Percentiles rank a stretch among this genome's conserved stretches.
Conservation (phyloP, 2,888 invertebrate genomes). For the Psylliodes chrysocephalus region DNA sequence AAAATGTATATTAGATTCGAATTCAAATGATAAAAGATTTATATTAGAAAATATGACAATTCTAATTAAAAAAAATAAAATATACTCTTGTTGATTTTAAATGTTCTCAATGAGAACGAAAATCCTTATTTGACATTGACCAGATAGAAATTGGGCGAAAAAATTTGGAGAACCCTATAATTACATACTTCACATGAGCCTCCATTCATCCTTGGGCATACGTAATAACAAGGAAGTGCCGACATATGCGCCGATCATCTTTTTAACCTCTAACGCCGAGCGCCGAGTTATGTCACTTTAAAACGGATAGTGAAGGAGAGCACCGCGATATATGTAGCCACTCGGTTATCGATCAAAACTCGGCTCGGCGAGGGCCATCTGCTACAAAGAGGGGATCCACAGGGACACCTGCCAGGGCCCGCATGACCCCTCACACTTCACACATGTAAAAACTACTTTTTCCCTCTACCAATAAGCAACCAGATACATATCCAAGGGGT, state of each 20-base stretch:
- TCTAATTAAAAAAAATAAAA: too few species aligned
- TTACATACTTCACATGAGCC: neutral
- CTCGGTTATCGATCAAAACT: constrained; percentile 42
- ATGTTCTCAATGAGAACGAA: too few species aligned
- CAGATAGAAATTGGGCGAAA: neutral
- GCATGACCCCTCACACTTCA: constrained; percentile 54
- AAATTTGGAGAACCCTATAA: neutral
- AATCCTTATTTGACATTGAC: neutral
- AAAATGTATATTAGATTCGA: too few species aligned
- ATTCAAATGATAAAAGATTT: too few species aligned
- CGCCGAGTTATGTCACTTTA: constrained; percentile 23
- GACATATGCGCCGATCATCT: constrained; percentile 4
- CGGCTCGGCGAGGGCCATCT: constrained; percentile 47
- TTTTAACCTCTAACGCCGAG: neutral
- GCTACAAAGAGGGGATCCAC: constrained; percentile 50
- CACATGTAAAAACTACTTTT: constrained; percentile 48
- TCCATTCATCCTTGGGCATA: constrained; percentile 9
- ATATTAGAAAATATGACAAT: too few species aligned
- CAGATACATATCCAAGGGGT: constrained; percentile 28
- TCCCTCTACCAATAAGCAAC: constrained; percentile 32
- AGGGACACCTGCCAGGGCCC: constrained; percentile 58
- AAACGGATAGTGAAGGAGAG: constrained; percentile 9
- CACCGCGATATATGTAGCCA: constrained; percentile 1
- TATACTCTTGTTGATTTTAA: too few species aligned
- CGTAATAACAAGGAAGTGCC: constrained; percentile 19